Conservation (phyloP, 1,140 invertebrate genomes). For the Caligus rogercresseyi region DNA sequence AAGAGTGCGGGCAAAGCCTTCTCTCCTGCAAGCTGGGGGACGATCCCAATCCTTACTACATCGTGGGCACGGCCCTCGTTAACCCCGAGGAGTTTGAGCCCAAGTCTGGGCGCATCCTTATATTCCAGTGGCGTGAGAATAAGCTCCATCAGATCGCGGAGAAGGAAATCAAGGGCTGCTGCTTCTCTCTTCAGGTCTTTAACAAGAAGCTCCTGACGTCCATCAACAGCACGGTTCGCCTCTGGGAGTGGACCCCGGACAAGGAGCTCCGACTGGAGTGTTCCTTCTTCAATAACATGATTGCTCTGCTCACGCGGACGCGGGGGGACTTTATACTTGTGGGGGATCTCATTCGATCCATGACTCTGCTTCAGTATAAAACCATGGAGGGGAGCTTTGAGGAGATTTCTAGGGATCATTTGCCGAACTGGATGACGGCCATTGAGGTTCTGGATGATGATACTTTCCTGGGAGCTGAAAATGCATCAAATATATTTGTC, state of each 20-base stretch:
- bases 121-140: constrained; percentile 79
- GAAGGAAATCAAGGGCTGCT: constrained; percentile 89
- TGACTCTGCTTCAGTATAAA: constrained; percentile 85
- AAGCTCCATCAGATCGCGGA: constrained; percentile 76
- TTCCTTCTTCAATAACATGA: constrained; percentile 91
- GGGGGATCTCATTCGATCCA: constrained; percentile 90
- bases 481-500: constrained; percentile 82
- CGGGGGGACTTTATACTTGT: constrained; percentile 95
- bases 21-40: constrained; percentile 77
- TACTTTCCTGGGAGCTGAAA: constrained; percentile 55
- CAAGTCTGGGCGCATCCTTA: constrained; percentile 58
- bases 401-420: constrained; percentile 87
- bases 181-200: constrained; percentile 76
- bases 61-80: constrained; percentile 82
- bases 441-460: constrained; percentile 96
- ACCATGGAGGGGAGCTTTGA: constrained; percentile 93
- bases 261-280: constrained; percentile 89
- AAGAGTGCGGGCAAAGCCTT: constrained; percentile 71
- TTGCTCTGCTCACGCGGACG: constrained; percentile 80
- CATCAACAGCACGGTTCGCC: constrained; percentile 80
- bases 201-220: constrained; percentile 86
- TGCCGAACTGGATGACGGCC: constrained; percentile 94
- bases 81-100: constrained; percentile 88
- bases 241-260: constrained; percentile 94
- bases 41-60: constrained; percentile 75